Base-by-base conservation (phyloP, 2,113 vertebrate species). In the Aspiorhynchus laticeps region DNA sequence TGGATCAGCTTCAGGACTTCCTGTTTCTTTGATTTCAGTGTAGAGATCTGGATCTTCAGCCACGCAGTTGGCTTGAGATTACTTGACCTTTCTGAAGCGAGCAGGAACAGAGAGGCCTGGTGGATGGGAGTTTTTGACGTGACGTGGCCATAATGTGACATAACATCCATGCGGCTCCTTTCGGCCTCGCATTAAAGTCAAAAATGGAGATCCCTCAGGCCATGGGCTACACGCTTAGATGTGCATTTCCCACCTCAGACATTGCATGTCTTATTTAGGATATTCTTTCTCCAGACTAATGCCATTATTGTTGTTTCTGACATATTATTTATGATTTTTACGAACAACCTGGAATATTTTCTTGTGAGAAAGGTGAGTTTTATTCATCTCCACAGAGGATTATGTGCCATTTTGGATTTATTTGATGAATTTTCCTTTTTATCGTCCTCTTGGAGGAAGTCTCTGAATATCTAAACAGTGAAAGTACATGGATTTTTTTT, bases 341-440 rank as follows among this genome's bases (percentile, higher is more conserved):
- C 5, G 3, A 38, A 61, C 53, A 24, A 73, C 51, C 82, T 59
- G 80, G 85, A 86, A 75, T 80, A 33, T 74, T 87, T 87, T 76
- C 77, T 77, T 77, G 69, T 69, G 38, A 61, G 65, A 71, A 83
- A 89, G 88, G 88, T 87, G 88, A 89, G 88, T 89, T 48, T 59
- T 48, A 14, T n/a, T 87, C 2, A 17, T 85, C 48, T n/a, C 31
- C 41, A 71, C 83, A 74, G 38, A 59, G 61, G 75, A 77, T 75
- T 31, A 31, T 81, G 4, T 81, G 59, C 24, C 24, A 73, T 82
- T 81, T 73, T 83, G 61, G 63, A 79, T 71, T 81, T 86, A 43
- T 59, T 53, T n/a, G 26, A 65, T 74, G 48, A 48, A n/a, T 78
- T 59, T 69, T 31, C 14, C 6, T 15, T 5, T 77, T 17, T 14